Evolutionary conservation across 2,888 invertebrate genomes (phyloP).

Genomic region (Drosophila kokeensis): DNA sequence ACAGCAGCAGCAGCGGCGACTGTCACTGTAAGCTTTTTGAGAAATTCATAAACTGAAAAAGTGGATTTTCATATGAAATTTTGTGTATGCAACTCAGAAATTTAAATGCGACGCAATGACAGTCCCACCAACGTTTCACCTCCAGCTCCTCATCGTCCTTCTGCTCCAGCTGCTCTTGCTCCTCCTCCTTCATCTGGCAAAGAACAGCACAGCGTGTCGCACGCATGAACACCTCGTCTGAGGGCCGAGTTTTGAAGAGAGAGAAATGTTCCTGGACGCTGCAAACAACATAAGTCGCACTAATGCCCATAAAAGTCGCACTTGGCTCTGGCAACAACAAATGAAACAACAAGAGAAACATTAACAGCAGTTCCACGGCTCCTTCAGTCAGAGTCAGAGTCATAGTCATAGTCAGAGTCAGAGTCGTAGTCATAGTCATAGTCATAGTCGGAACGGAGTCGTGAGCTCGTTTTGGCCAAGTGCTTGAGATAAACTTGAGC

Average conservation of each 20-base stretch:
- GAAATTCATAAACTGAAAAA: slow-evolving; percentile 80
- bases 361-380: slow-evolving; percentile 9
- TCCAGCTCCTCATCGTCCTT: background rate
- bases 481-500: slow-evolving; percentile 77
- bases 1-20: slow-evolving; percentile 38
- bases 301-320: slow-evolving; percentile 79
- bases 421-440: slow-evolving; percentile 11
- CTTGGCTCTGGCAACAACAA: slow-evolving; percentile 42
- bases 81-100: slow-evolving; percentile 71
- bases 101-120: slow-evolving; percentile 76
- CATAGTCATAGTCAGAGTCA: slow-evolving; percentile 14
- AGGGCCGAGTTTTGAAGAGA: slow-evolving; percentile 29
- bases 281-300: slow-evolving; percentile 79
- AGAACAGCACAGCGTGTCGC: slow-evolving; percentile 70
- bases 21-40: slow-evolving; percentile 79
- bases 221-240: slow-evolving; percentile 74
- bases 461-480: slow-evolving; percentile 67
- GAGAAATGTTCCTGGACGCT: slow-evolving; percentile 52
- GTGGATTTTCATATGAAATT: slow-evolving; percentile 79
- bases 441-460: slow-evolving; percentile 28
- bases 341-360: slow-evolving; percentile 8
- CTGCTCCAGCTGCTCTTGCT: background rate
- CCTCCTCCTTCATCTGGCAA: slow-evolving; percentile 7
- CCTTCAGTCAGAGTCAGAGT: slow-evolving; percentile 11
- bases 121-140: slow-evolving; percentile 37